Base-by-base conservation (phyloP, 92 coral and sea anemone genomes). In the Nematostella vectensis region DNA sequence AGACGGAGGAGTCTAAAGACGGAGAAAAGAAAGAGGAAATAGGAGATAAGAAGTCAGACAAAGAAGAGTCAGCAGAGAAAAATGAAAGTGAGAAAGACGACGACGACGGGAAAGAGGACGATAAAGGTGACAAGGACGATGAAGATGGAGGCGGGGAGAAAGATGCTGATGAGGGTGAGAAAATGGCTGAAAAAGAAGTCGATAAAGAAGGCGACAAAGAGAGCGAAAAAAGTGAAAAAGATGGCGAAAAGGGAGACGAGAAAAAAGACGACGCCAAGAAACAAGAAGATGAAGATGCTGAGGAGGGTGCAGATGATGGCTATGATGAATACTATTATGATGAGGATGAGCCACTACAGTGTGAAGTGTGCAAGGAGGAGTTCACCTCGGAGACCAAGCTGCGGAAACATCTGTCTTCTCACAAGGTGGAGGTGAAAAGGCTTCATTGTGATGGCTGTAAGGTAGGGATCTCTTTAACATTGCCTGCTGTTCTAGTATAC, bases 381-480 rank as follows among this genome's bases (percentile, higher is more conserved):
- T 66, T 66, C 23, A 19, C 51, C 6, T 51, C 63, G 3, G 72
- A 66, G 50, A 24, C 31, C 22, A 66, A 66, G 12, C 63, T 66
- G 27, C 30, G 72, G 28, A 66, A 66, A 27, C 72, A 66, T 36
- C 51, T 66, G 18, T 53, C 63, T 13, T 54, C 72, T 11, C 72
- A 66, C 42, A 66, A 66, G 25, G 72, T 66, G 8, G 52, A 66
- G 29, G 15, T 33, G 15, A 66, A 66, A 38, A 37, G 72, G 6
- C 63, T 66, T 0, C 72, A 66, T 15, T 66, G 72, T 55, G 72
- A 66, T 44, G 72, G 72, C 2, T 66, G 72, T 31, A 66, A 66
- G 25, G n/a, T n/a, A n/a, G n/a, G n/a, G n/a, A n/a, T n/a, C n/a
- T n/a, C n/a, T n/a, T n/a, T n/a, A n/a, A n/a, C n/a, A n/a, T n/a